Percentiles rank a stretch among this genome's conserved stretches.
phyloP scores from a whole-genome alignment of 2,113 vertebrate genomes.

The Boulengerochromis microlepis region DNA sequence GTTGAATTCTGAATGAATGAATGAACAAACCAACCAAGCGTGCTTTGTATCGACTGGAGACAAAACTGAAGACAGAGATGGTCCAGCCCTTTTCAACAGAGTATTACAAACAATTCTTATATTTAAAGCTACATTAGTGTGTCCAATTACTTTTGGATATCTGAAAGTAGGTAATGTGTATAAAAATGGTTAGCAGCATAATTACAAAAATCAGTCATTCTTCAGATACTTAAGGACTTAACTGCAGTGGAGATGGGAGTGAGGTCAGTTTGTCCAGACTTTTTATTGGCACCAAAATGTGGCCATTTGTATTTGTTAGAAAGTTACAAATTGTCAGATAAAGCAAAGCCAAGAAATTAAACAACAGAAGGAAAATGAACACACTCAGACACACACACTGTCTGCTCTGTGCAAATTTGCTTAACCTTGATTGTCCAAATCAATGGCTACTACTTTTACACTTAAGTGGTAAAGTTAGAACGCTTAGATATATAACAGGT shows the following conservation, averaged over 20 bases:
- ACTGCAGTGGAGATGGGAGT: not conserved
- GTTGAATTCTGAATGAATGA: not conserved
- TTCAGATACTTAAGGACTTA: not conserved
- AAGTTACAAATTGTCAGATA: not conserved
- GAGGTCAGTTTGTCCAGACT: not conserved
- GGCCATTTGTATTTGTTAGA: conserved; percentile 16
- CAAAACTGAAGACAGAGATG: not conserved
- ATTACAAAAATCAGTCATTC: not conserved
- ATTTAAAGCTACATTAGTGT: not conserved
- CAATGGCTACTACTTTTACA: not conserved
- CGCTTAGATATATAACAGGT: not conserved
- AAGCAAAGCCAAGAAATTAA: not conserved
- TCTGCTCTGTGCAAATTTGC: not conserved
- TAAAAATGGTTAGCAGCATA: not conserved
- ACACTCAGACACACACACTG: not conserved
- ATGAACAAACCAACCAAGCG: not conserved
- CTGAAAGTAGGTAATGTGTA: not conserved
- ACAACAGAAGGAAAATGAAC: not conserved
- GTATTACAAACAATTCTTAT: not conserved
- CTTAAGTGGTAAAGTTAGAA: not conserved
- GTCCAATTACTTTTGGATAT: not conserved
- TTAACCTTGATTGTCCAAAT: not conserved
- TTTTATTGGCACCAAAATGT: not conserved
- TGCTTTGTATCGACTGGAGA: not conserved
- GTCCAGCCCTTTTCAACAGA: not conserved